Conservation (phyloP, 2,113 vertebrate genomes). For the Pygoscelis antarcticus region DNA sequence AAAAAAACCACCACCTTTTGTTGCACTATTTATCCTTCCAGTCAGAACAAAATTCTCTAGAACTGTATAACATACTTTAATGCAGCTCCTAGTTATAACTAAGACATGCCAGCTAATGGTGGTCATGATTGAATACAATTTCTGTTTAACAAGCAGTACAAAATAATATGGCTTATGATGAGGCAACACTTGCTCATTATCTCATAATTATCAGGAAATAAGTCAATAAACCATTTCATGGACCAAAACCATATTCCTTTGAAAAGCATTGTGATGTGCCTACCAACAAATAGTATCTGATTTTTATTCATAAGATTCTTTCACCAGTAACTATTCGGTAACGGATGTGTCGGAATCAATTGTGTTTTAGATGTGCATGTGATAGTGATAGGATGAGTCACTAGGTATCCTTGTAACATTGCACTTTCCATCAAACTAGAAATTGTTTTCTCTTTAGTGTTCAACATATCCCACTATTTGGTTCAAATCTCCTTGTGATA, state of each 20-base stretch:
- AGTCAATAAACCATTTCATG: slow-evolving; percentile 79
- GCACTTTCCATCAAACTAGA: slow-evolving; percentile 58
- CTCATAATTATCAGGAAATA: slow-evolving; percentile 51
- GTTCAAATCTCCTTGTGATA: slow-evolving; percentile 54
- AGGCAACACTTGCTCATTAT: slow-evolving; percentile 12
- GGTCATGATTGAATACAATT: not conserved
- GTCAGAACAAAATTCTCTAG: not conserved
- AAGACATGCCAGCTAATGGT: not conserved
- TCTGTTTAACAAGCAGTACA: not conserved
- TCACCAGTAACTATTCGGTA: slow-evolving; percentile 73
- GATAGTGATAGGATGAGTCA: slow-evolving; percentile 43
- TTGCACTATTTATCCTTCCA: not conserved
- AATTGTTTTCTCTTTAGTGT: slow-evolving; percentile 62
- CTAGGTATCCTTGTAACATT: slow-evolving; percentile 63
- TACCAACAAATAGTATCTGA: slow-evolving; percentile 77
- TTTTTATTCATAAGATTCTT: slow-evolving; percentile 85
- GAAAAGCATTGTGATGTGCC: slow-evolving; percentile 53
- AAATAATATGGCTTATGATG: slow-evolving; percentile 7
- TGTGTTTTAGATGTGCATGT: slow-evolving; percentile 53
- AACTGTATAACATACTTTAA: not conserved
- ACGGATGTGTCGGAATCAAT: slow-evolving; percentile 77
- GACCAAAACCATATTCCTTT: slow-evolving; percentile 67
- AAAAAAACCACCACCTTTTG: not conserved
- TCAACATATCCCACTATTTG: slow-evolving; percentile 57
- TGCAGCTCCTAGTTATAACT: not conserved